Evolutionary conservation across 2,888 invertebrate species (phyloP), one percentile per base, ranked within the genome.

Genomic region (Heliconius ismenius): DNA sequence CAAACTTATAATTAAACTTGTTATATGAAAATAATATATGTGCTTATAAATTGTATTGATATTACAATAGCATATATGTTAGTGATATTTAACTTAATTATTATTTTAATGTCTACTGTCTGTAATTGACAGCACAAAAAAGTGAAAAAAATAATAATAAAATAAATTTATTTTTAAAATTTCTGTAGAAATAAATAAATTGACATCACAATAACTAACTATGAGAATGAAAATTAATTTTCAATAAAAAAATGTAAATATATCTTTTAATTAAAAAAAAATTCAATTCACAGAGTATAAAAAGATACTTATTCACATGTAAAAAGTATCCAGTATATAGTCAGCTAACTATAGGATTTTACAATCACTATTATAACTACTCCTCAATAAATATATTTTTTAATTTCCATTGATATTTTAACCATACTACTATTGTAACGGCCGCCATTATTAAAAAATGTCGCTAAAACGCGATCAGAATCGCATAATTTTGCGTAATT

Each of bases 391-490:
- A 70, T 70, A 70, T 58, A 54, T 4, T 39, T 67, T 67, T 24
- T 49, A n/a, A 69, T 58, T 58, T 36, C 15, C 70, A 70, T 54
- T 70, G 70, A 70, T 70, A 70, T 70, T 70, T 70, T 70, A 70
- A 70, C 36, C 62, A 70, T 13, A 70, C 58, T 58, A 70, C 70
- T 32, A 0, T 32, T n/a, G 28, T 32, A 68, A 43, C 67, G 24
- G 3, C 18, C 1, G 26, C 24, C 36, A 24, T 68, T 18, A 32
- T 15, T n/a, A 32, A 58, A 36, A n/a, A 32, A n/a, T 7, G 69
- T 70, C 69, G 70, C 70, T 70, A 70, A 70, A 70, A 70, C 70
- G 70, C 58, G 70, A 70, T 70, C n/a, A 36, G n/a, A 70, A 70
- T 58, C 70, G 70, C 70, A 36, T 15, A 32, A 36, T 70, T 70